Evolutionary conservation across 2,888 invertebrate species (phyloP).

Genomic region (Blomia tropicalis): DNA sequence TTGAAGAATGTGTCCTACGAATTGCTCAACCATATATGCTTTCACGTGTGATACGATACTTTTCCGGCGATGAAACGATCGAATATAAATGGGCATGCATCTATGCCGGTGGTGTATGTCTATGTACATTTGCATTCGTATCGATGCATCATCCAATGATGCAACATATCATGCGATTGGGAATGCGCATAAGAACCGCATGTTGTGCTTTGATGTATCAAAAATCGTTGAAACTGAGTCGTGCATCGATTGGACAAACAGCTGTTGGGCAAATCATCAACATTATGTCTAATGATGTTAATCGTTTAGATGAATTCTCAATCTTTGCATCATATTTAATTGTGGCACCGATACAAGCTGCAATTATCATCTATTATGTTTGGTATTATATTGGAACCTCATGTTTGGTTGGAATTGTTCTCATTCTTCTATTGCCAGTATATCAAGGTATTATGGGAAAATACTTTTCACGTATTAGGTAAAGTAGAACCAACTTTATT

Average conservation of each 20-base stretch:
- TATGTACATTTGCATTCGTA: constrained; percentile 56
- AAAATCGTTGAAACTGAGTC: constrained; percentile 47
- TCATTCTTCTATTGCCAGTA: constrained; percentile 61
- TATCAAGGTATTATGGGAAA: constrained; percentile 51
- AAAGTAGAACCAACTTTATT: background rate
- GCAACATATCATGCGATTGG: constrained; percentile 58
- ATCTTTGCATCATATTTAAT: constrained; percentile 76
- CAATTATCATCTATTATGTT: constrained; percentile 61
- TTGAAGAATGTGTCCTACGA: constrained; percentile 25
- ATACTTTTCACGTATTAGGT: constrained; percentile 42
- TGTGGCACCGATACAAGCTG: constrained; percentile 68
- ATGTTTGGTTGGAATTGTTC: constrained; percentile 55
- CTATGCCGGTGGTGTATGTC: constrained; percentile 56
- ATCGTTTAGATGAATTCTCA: constrained; percentile 53
- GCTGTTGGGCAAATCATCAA: constrained; percentile 82
- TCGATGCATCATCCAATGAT: constrained; percentile 71
- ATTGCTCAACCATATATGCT: constrained; percentile 38
- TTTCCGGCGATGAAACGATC: constrained; percentile 32
- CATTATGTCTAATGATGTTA: constrained; percentile 81
- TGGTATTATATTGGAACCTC: constrained; percentile 55
- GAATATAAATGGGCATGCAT: constrained; percentile 48
- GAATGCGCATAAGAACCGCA: constrained; percentile 65
- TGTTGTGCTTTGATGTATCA: constrained; percentile 66
- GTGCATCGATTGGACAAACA: constrained; percentile 64
- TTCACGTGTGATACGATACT: constrained; percentile 38